phyloP scores from a whole-genome alignment of 1,140 invertebrate genomes.

The Phymorhynchus buccinoides region DNA sequence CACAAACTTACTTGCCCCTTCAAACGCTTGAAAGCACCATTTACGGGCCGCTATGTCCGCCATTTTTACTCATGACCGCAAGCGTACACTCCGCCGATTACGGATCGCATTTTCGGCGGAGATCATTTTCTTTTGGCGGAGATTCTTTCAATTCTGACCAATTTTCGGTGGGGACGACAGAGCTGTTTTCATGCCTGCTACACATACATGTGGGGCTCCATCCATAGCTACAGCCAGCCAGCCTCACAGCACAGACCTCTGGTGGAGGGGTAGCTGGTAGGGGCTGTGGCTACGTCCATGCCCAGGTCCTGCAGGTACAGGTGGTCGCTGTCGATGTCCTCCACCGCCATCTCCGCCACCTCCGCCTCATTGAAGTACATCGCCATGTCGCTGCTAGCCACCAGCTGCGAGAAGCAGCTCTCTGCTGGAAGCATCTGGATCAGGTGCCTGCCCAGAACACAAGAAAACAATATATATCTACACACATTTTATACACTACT shows the following conservation, averaged over 20 bases:
- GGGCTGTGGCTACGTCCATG: slow-evolving; percentile 59
- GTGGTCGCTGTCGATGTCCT: slow-evolving; percentile 45
- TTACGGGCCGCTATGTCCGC: no score
- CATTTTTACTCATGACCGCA: no score
- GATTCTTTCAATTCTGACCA: no score
- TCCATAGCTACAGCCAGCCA: no score
- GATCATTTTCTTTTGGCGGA: no score
- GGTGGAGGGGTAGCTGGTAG: slow-evolving; percentile 59
- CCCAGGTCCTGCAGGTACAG: slow-evolving; percentile 53
- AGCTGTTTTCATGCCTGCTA: no score
- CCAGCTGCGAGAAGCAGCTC: slow-evolving; percentile 56
- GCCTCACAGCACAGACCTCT: slow-evolving; percentile 60
- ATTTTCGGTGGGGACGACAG: no score
- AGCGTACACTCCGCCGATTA: no score
- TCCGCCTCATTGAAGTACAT: slow-evolving; percentile 62
- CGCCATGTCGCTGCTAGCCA: slow-evolving; percentile 60
- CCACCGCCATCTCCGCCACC: slow-evolving; percentile 55
- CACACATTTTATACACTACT: slow-evolving; percentile 46
- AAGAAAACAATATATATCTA: not conserved
- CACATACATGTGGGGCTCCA: no score
- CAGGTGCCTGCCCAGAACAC: slow-evolving; percentile 56
- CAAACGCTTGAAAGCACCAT: no score
- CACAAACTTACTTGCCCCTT: no score
- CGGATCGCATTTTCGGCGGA: no score
- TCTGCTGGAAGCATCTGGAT: slow-evolving; percentile 58